Base-by-base conservation (phyloP, 2,888 invertebrate genomes). In the Drosophila helvetica region DNA sequence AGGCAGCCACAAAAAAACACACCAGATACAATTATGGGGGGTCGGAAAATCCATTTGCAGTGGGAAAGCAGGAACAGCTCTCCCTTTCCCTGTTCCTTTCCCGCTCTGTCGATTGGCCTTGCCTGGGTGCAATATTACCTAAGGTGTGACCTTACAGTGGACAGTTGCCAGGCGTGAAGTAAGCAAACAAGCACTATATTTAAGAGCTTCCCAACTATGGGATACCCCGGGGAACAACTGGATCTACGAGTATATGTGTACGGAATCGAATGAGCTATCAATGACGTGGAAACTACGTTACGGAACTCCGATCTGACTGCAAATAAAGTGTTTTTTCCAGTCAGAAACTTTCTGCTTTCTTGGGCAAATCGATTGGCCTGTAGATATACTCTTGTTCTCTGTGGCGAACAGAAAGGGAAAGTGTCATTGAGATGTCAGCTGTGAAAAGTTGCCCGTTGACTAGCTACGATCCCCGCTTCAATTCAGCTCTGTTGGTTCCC, bases 391-490 rank as follows among this genome's bases (percentile, higher is more conserved):
- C 33, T 18, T 5, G 5, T 30, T 10, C 10, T 10, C 3, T 1
- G 0, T 30, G 4, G 33, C 6, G 5, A 22, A 38, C 25, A 25
- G 45, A 30, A 33, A 38, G n/a, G 7, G 42, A 48, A 59, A 70
- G 57, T 72, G 65, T 75, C 86, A 83, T 87, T 79, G 83, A 83
- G 88, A 87, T 83, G 88, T 87, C 83, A 83, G 82, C 83, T 82
- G 80, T 87, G 80, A 83, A 83, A 87, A 87, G 86, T 83, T 64
- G 82, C 74, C 74, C 71, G 70, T 78, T 68, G 61, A 48, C 58
- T 60, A 43, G 57, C 72, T 46, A 59, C 60, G 67, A 69, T 66
- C 65, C n/a, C 55, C 55, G 48, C 55, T 33, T 38, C 42, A 43
- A 22, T 59, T 58, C 62, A 25, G 62, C 27, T 66, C 27, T 19